Conservation (phyloP, 2,888 invertebrate genomes). For the Ophioninae sp. region DNA sequence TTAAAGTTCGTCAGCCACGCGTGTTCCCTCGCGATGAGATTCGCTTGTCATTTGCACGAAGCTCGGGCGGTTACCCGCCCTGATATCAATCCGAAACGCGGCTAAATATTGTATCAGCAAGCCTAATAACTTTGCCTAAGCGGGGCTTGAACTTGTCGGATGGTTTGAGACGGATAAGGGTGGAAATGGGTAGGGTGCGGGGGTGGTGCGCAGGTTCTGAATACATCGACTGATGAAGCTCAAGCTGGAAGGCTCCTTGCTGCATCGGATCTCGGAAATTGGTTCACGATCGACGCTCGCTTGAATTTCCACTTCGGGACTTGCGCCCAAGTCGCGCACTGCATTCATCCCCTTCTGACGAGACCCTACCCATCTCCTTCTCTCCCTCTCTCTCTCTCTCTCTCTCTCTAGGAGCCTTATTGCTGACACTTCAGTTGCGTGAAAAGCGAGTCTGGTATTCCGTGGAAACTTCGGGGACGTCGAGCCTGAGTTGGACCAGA, state of each 20-base stretch:
- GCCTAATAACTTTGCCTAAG: constrained; percentile 37
- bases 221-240: constrained; percentile 57
- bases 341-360: constrained; percentile 29
- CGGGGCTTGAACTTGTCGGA: constrained; percentile 33
- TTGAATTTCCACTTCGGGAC: constrained; percentile 42
- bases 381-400: neutral
- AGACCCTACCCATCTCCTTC: neutral
- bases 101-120: constrained; percentile 39
- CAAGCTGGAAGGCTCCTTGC: constrained; percentile 27
- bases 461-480: constrained; percentile 34
- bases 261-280: constrained; percentile 58
- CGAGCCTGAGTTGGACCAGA: neutral
- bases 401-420: constrained; percentile 1
- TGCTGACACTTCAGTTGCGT: constrained; percentile 33
- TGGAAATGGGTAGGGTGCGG: neutral
- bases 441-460: constrained; percentile 42
- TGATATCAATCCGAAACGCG: constrained; percentile 28
- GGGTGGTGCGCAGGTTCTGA: constrained; percentile 32
- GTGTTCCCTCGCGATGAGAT: neutral
- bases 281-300: constrained; percentile 51
- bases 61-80: neutral
- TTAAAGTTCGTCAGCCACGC: neutral
- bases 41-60: constrained; percentile 13
- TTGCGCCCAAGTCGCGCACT: constrained; percentile 6
- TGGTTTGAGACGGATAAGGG: constrained; percentile 4